Evolutionary conservation across 2,888 invertebrate genomes (phyloP).

Genomic region (Loripinus fragilis): DNA sequence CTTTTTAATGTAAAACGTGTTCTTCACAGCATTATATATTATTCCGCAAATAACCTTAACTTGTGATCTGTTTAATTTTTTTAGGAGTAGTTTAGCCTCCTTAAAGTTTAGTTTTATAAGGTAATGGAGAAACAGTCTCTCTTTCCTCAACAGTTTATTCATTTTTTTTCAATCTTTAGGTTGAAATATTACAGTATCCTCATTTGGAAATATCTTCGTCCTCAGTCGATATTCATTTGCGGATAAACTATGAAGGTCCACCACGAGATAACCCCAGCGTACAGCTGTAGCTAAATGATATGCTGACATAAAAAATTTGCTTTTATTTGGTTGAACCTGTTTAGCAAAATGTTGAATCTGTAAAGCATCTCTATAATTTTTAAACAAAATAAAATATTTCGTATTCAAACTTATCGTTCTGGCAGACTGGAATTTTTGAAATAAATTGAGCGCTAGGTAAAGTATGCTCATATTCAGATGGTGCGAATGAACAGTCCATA

Average conservation of each 20-base stretch:
- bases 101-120: background rate
- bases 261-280: constrained; percentile 23
- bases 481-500: background rate
- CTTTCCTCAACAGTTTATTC: constrained; percentile 13
- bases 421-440: background rate
- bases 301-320: constrained; percentile 15
- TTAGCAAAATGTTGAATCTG: background rate
- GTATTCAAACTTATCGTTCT: constrained; percentile 1
- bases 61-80: constrained; percentile 16
- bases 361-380: background rate
- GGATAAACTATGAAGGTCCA: constrained; percentile 14
- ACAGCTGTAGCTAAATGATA: background rate
- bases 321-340: constrained; percentile 12
- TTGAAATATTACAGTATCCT: constrained; percentile 17
- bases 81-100: constrained; percentile 20
- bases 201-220: constrained; percentile 31
- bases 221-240: constrained; percentile 24
- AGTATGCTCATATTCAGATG: background rate
- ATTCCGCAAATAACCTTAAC: constrained; percentile 20
- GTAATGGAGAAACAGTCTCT: constrained; percentile 28
- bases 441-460: background rate
- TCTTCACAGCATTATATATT: constrained; percentile 11
- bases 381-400: background rate
- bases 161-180: background rate
- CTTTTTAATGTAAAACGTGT: background rate